A percentile compares a stretch with the other conserved stretches of the same genome.
Conservation (phyloP, 2,797 vertebrate species). For the Glossophaga mutica region DNA sequence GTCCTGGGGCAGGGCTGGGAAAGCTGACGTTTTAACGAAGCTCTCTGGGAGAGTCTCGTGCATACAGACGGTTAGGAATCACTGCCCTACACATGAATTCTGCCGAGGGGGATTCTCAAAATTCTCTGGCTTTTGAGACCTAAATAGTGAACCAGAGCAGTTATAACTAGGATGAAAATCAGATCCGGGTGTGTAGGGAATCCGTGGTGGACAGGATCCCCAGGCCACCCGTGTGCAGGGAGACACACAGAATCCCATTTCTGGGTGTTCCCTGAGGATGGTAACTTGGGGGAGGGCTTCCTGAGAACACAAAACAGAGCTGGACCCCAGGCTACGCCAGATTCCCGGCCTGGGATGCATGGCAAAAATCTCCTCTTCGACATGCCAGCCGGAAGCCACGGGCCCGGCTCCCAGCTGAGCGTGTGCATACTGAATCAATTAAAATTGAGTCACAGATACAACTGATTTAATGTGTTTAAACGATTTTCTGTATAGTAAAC, state of each 20-base stretch:
- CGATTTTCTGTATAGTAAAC: conserved; percentile 62
- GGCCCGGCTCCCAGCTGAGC: background rate
- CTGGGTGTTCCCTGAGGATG: background rate
- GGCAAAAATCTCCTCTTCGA: background rate
- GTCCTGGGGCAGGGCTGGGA: background rate
- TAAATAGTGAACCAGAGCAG: background rate
- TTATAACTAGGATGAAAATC: background rate
- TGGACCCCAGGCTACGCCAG: background rate
- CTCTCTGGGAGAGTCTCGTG: background rate
- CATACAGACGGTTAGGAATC: background rate
- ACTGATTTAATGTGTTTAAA: conserved; percentile 72
- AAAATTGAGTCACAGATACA: conserved; percentile 57
- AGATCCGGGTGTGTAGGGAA: background rate
- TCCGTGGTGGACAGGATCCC: background rate
- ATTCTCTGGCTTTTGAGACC: background rate
- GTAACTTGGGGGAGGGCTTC: background rate
- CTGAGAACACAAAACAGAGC: background rate
- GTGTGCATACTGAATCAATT: conserved; percentile 40
- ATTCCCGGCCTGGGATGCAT: background rate
- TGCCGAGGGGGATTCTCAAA: background rate
- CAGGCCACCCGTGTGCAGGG: rapidly evolving
- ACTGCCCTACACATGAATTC: background rate
- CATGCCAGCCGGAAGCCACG: background rate
- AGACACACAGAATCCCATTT: background rate
- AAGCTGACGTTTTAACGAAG: background rate